Evolutionary conservation across 2,888 invertebrate genomes (phyloP), one percentile per base, ranked within the genome.

Genomic region (Dermolepida albohirtum): DNA sequence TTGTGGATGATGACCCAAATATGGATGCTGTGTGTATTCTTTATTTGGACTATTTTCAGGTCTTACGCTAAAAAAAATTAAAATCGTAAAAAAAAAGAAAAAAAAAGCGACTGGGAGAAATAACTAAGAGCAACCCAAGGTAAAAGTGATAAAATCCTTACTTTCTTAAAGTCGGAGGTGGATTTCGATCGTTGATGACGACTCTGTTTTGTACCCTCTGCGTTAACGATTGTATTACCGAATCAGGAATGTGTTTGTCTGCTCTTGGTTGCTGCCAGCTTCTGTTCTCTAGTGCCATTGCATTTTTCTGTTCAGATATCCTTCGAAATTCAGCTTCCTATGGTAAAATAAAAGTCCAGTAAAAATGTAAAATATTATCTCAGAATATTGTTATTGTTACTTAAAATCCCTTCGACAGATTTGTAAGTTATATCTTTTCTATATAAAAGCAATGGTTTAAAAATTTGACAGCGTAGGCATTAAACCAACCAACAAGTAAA

Each of bases 271-370:
- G 79, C 67, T 83, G 80, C 71, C 81, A 77, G 71, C 76, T 80
- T 64, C 80, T 78, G 66, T 80, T 82, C 67, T 80, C 67, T 5
- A 59, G 27, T 59, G 82, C 39, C 0, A 55, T 78, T 79, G 86
- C 78, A 81, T 84, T 83, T 74, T 84, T 80, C 76, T 83, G 85
- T 76, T 88, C 83, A 34, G 79, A 80, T 74, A 94, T 87, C 70
- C 96, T 86, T 27, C 96, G 87, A 76, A 95, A 91, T 80, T 97
- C 96, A 0, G 96, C 96, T 81, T 97, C 96, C 90, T 96, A 86
- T 34, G 6, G 34, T 34, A 0, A 80, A 76, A 68, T 14, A 72
- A 66, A 70, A 71, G 65, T 55, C 67, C 22, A 2, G 22, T 22
- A 22, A 22, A 4, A 2, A 22, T 22, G 2, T 22, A 22, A 1